phyloP scores from a whole-genome alignment of 2,797 vertebrate genomes.

The Basileuterus tristriatus region DNA sequence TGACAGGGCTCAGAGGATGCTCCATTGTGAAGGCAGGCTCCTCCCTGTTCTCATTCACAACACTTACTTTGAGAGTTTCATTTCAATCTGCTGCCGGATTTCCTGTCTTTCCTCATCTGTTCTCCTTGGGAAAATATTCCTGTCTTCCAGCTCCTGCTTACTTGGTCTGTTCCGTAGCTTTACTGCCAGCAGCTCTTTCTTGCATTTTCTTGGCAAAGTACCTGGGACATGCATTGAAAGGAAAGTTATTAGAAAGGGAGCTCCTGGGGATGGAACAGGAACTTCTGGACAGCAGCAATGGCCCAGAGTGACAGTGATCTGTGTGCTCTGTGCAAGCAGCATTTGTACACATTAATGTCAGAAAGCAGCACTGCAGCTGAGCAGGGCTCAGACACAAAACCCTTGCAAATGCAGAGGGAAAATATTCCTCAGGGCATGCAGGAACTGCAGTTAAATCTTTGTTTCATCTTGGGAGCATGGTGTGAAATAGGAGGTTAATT shows the following conservation, averaged over 20 bases:
- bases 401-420: not conserved
- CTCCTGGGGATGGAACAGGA: not conserved
- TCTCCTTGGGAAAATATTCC: slow-evolving; percentile 94
- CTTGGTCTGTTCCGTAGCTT: slow-evolving; percentile 94
- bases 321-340: not conserved
- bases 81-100: slow-evolving; percentile 95
- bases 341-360: not conserved
- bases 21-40: not conserved
- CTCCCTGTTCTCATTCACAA: not conserved
- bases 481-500: not conserved
- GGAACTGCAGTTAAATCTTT: not conserved
- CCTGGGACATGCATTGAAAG: slow-evolving; percentile 74
- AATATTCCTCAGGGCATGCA: not conserved
- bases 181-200: slow-evolving; percentile 92
- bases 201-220: slow-evolving; percentile 91
- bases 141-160: slow-evolving; percentile 94
- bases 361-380: not conserved
- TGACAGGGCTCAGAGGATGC: not conserved
- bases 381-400: not conserved
- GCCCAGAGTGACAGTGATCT: not conserved
- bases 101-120: slow-evolving; percentile 94
- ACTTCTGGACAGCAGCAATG: not conserved
- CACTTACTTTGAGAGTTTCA: slow-evolving; percentile 97
- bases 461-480: not conserved
- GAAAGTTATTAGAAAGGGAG: slow-evolving; percentile 25